Evolutionary conservation across 2,888 invertebrate genomes (phyloP), one percentile per base, ranked within the genome.

Genomic region (Phaonia tiefii): DNA sequence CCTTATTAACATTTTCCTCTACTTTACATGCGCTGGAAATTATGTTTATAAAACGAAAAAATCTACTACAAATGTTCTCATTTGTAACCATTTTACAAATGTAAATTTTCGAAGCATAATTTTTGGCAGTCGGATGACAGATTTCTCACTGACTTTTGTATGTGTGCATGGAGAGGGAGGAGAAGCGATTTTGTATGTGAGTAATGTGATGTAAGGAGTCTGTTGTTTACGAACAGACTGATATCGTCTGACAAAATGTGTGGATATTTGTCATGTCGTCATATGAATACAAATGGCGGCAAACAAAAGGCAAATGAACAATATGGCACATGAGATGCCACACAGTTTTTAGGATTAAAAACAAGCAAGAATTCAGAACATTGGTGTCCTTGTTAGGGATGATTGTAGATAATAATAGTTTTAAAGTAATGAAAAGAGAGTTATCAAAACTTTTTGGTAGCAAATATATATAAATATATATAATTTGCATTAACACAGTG

Each of bases 41-140:
- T 10, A 44, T 44, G 10, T n/a, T 44, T 44, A 7, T 44, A 15
- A 46, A 46, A 46, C 5, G 3, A 10, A 2, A 13, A 44, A 44
- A 44, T 25, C 0, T 63, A 51, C 11, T 17, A 20, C 1, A 15
- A 49, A 39, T 58, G 20, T 58, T 37, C 37, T 22, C 44, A 54
- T 54, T 44, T 17, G 22, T 20, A 70, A 39, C 39, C 20, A n/a
- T 15, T 1, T 51, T 17, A 4, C n/a, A 66, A 31, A 44, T 39
- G 26, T 42, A 49, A 71, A 66, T n/a, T 2, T 69, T 15, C 0
- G 10, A 11, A 2, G 71, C 54, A 75, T 70, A 75, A 70, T 42
- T 71, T 75, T 66, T 58, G 71, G 75, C 51, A 42, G 42, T 71
- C 66, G 31, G 25, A 39, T 71, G 79, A 75, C 75, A 79, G 66